Evolutionary conservation across 2,888 invertebrate species (phyloP).

Genomic region (Bruchidius siliquastri): DNA sequence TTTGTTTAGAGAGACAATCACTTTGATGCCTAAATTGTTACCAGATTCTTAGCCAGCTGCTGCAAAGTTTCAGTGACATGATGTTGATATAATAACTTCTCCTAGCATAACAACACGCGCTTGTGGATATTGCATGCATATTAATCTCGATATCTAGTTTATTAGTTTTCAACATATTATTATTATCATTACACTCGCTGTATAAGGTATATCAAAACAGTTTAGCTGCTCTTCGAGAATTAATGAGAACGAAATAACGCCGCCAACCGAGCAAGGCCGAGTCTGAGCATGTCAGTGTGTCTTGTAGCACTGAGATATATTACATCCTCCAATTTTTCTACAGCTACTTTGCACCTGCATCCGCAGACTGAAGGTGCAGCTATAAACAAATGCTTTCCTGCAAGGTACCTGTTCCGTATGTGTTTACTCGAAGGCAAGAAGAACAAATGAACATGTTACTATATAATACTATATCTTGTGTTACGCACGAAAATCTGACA

Average conservation of each 20-base stretch:
- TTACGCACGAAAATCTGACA: too few relatives aligned
- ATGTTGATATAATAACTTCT: neutral
- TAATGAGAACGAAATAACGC: neutral
- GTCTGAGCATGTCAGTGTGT: neutral
- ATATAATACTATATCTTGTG: too few relatives aligned
- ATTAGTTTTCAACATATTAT: neutral
- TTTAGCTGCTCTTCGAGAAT: neutral
- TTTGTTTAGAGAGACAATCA: too few relatives aligned
- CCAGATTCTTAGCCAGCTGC: too few relatives aligned
- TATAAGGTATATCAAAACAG: neutral
- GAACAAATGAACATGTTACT: too few relatives aligned
- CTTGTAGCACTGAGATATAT: neutral
- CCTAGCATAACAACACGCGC: neutral
- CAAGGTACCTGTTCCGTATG: neutral
- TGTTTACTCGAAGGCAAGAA: too few relatives aligned
- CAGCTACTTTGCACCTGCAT: neutral
- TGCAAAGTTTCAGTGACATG: too few relatives aligned
- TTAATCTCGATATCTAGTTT: conserved; percentile 6
- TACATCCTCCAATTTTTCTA: neutral
- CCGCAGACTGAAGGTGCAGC: neutral
- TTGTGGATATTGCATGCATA: conserved; percentile 1
- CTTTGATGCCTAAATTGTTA: too few relatives aligned
- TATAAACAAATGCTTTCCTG: neutral
- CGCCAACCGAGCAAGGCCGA: neutral
- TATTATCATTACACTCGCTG: neutral